Evolutionary conservation across 2,113 vertebrate species (phyloP), one percentile per base, ranked within the genome.

Genomic region (Chlorodrepanis virens): DNA sequence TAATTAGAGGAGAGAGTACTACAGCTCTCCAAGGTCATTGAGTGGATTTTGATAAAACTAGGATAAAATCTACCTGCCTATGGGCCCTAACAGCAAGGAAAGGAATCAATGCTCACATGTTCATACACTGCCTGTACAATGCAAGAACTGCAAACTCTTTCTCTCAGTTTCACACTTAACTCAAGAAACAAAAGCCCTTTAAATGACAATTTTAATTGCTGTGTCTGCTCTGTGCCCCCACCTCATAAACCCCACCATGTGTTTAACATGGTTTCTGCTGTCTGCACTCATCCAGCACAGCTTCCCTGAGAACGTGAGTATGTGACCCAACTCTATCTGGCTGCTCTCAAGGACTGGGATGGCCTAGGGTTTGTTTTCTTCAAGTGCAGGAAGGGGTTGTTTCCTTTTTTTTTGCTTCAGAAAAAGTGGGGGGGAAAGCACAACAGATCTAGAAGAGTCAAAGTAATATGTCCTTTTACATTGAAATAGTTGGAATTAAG

Each of bases 1-100:
- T 92, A 97, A 96, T 83, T 95, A 95, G 47, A 89, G 56, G 86
- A 97, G 88, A 95, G 60, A 94, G 67, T 87, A 75, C 71, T 91
- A 74, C 52, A 89, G 94, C 91, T 90, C 82, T 96, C 68, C 23
- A 42, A 70, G 82, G 91, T 90, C 90, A 96, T 0, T 31, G 90
- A 96, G 28, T 63, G 74, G 56, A 44, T 82, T 93, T 78, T 29
- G 29, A 56, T 65, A 90, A 96, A 97, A 89, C 72, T 53, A 89
- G 88, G 94, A 96, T 80, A 93, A 91, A 94, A 61, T 33, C 42
- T 75, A 93, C 82, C 77, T 80, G 91, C 40, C 35, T 42, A 5
- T 21, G 11, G 24, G 65, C 39, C 16, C 33, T 59, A 79, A 68
- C 2, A 42, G 35, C n/a, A 64, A 91, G 19, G 65, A 89, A 89